Conservation (phyloP, 1,140 invertebrate genomes). For the Homalodisca vitripennis region DNA sequence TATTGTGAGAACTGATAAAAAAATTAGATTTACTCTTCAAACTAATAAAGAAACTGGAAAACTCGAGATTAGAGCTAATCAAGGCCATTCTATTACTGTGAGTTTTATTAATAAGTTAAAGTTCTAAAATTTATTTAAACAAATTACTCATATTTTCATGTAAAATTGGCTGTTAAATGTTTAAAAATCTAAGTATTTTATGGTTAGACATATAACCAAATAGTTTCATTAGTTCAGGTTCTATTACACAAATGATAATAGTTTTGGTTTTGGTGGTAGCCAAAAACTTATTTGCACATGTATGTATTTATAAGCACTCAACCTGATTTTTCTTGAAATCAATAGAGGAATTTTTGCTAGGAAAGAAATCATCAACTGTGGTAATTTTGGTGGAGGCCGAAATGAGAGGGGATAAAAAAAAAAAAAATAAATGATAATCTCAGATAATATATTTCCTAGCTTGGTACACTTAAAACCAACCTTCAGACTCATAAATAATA, state of each 20-base stretch:
- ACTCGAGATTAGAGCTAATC: slow-evolving; percentile 4
- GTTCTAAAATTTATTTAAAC: background rate
- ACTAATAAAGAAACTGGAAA: background rate
- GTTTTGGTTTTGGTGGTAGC: too few species aligned
- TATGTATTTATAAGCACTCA: too few species aligned
- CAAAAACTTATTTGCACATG: too few species aligned
- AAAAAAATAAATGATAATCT: too few species aligned
- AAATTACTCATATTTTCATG: background rate
- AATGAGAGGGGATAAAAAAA: too few species aligned
- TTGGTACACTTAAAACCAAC: too few species aligned
- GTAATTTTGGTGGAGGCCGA: too few species aligned
- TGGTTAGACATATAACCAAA: background rate
- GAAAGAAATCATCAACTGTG: too few species aligned
- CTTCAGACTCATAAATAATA: too few species aligned
- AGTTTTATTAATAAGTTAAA: background rate
- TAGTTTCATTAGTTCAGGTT: background rate
- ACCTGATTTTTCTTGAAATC: too few species aligned
- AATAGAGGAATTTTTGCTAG: too few species aligned
- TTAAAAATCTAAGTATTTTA: background rate
- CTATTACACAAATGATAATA: background rate
- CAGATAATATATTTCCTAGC: too few species aligned
- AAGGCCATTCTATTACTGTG: slow-evolving; percentile 8
- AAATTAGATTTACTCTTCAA: background rate
- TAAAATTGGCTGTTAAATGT: background rate
- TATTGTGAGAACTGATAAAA: background rate